These are phyloP conservation scores for Glyphotaelius pellucidus DNA, from an alignment of 2,888 invertebrate genomes.

Conservation along the genomic window DNA sequence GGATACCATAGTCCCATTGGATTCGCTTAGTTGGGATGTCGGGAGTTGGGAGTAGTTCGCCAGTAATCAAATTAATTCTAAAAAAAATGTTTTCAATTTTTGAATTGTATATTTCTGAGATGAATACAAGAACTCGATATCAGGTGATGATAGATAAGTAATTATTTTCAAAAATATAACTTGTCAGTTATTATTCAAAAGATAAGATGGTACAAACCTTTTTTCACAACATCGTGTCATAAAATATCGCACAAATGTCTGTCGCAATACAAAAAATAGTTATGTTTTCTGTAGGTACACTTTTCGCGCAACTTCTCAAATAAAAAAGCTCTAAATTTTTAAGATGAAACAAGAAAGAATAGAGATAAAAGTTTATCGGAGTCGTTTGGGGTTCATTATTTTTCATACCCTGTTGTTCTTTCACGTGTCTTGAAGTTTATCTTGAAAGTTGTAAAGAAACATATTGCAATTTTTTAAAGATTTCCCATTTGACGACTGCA, in stretches of 20 bases:
- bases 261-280: not conserved
- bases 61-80: too few relatives aligned
- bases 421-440: not conserved
- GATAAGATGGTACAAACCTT: not conserved
- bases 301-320: not conserved
- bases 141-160: too few relatives aligned
- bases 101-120: too few relatives aligned
- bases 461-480: not conserved
- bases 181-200: not conserved
- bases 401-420: not conserved
- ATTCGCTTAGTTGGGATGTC: too few relatives aligned
- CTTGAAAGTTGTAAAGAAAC: not conserved
- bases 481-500: not conserved
- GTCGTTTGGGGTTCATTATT: not conserved
- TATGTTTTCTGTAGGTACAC: not conserved
- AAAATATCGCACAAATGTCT: not conserved
- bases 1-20: too few relatives aligned
- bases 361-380: not conserved
- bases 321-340: not conserved
- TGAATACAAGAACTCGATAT: too few relatives aligned
- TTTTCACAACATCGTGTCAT: not conserved
- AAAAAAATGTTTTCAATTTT: too few relatives aligned
- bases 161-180: not conserved
- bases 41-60: too few relatives aligned
- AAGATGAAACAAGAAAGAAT: not conserved